These are phyloP conservation scores for Chiloscyllium plagiosum DNA, from an alignment of 2,113 vertebrate genomes.

Conservation along the genomic window DNA sequence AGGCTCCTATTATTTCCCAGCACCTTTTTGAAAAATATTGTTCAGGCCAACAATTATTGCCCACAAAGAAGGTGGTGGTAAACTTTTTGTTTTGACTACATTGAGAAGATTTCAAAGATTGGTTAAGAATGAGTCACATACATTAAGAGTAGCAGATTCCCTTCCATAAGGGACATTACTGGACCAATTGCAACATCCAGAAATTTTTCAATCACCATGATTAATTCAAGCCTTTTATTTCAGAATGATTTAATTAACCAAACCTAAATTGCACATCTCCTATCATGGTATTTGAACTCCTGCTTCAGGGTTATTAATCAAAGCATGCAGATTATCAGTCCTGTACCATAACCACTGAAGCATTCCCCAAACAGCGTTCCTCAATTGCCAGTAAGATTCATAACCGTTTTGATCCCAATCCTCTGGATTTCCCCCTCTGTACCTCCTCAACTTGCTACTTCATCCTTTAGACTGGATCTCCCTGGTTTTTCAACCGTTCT, in stretches of 20 bases:
- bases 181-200: background rate
- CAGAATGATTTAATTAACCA: background rate
- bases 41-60: no score
- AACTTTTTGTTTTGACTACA: no score
- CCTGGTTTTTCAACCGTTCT: background rate
- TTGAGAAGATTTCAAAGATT: no score
- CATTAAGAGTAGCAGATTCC: no score
- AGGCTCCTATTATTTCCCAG: background rate
- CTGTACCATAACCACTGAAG: background rate
- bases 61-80: no score
- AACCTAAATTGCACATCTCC: background rate
- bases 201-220: background rate
- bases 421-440: background rate
- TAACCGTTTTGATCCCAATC: fast-evolving
- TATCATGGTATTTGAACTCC: background rate
- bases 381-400: background rate
- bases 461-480: background rate
- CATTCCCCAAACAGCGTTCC: background rate
- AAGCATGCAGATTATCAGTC: background rate
- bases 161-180: background rate
- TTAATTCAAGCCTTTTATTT: background rate
- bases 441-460: background rate
- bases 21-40: background rate
- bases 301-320: background rate
- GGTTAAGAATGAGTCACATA: no score